These are phyloP conservation scores for Romanomermis culicivorax DNA, from an alignment of 2,888 invertebrate genomes.

Conservation along the genomic window DNA sequence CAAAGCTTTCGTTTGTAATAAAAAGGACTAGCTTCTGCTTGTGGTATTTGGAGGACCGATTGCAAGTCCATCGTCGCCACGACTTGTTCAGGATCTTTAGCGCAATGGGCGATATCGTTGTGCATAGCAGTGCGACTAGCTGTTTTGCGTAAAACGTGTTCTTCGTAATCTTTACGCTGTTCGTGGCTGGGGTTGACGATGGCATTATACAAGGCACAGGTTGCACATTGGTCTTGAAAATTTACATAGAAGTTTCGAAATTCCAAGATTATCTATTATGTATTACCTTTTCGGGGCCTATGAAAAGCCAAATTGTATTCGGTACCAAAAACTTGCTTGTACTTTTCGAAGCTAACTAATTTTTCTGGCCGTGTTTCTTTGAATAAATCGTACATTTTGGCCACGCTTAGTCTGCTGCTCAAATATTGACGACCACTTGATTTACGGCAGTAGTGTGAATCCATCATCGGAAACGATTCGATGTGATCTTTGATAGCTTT, in stretches of 20 bases:
- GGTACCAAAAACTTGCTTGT: conserved; percentile 2
- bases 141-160: too few species aligned
- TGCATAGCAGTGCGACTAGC: too few species aligned
- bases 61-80: conserved; percentile 8
- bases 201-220: too few species aligned
- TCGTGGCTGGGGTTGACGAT: too few species aligned
- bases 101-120: too few species aligned
- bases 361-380: conserved; percentile 3
- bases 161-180: too few species aligned
- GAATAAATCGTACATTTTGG: conserved; percentile 9
- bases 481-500: conserved; percentile 6
- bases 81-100: too few species aligned
- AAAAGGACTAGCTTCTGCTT: conserved; percentile 7
- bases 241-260: too few species aligned
- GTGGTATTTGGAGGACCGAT: conserved; percentile 5
- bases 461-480: conserved; percentile 5
- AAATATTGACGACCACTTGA: conserved; percentile 1
- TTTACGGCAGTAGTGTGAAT: conserved; percentile 7
- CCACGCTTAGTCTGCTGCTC: neutral
- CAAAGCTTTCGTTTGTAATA: conserved; percentile 9
- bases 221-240: too few species aligned
- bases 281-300: conserved; percentile 9
- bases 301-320: conserved; percentile 8
- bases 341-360: neutral
- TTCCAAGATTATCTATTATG: too few species aligned